Evolutionary conservation across 2,797 vertebrate genomes (phyloP).

Genomic region (Spatula clypeata): DNA sequence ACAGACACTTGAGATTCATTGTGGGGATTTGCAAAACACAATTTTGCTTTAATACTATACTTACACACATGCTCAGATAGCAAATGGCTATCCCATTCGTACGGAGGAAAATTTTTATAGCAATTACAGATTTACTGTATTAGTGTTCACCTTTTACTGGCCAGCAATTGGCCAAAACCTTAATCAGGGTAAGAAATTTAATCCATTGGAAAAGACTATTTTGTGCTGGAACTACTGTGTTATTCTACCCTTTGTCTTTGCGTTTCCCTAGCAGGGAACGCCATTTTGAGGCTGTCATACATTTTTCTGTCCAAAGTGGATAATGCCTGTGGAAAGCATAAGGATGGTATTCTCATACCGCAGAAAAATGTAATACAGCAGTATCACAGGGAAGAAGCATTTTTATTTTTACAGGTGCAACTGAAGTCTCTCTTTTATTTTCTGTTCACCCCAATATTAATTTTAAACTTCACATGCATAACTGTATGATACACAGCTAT

Average conservation of each 20-base stretch:
- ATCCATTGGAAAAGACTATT: background rate
- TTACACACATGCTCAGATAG: background rate
- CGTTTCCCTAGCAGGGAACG: background rate
- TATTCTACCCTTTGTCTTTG: background rate
- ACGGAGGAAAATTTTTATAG: background rate
- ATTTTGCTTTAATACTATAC: background rate
- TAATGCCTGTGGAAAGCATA: background rate
- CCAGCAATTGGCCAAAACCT: background rate
- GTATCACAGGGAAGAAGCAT: background rate
- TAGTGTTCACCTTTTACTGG: background rate
- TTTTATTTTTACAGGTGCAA: constrained; percentile 63
- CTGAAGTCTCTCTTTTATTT: background rate
- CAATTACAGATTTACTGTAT: background rate
- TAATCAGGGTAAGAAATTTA: background rate
- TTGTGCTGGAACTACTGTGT: background rate
- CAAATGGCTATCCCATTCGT: background rate
- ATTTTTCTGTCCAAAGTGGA: background rate
- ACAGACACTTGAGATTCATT: background rate
- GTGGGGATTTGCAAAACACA: background rate
- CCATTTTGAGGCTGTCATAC: background rate
- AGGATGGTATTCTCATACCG: background rate
- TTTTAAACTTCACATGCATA: background rate
- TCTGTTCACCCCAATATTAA: constrained; percentile 1
- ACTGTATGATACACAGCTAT: background rate
- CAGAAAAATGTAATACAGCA: constrained; percentile 9